Evolutionary conservation across 2,113 vertebrate species (phyloP).

Genomic region (Steatornis caripensis): DNA sequence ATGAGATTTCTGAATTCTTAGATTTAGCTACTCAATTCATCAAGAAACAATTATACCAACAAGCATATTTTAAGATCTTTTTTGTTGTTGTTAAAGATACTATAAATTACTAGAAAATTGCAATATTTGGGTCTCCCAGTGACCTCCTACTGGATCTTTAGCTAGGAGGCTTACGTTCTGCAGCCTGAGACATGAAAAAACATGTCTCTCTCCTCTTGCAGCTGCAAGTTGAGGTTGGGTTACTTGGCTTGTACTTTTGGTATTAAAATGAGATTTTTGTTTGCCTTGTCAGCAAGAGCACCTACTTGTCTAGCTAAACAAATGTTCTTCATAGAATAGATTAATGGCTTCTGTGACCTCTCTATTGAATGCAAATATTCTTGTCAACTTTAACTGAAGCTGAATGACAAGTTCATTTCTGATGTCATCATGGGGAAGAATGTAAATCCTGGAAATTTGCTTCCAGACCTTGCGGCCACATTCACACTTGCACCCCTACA

Average conservation of each 20-base stretch:
- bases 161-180: neutral
- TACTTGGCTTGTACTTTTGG: neutral
- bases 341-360: neutral
- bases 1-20: neutral
- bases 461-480: neutral
- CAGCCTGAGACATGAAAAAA: neutral
- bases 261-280: neutral
- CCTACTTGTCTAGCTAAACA: neutral
- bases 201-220: neutral
- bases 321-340: neutral
- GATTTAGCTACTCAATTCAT: neutral
- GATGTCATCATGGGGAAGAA: neutral
- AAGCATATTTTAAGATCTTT: neutral
- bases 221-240: neutral
- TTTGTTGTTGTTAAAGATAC: neutral
- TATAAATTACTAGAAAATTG: neutral
- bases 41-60: neutral
- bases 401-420: neutral
- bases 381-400: neutral
- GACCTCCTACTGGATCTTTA: neutral
- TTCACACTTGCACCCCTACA: fast-evolving
- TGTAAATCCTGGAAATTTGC: neutral
- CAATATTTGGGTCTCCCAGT: neutral
- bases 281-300: neutral
- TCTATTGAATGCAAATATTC: neutral